Evolutionary conservation across 2,888 invertebrate genomes (phyloP).

Genomic region (Amiota mariae): DNA sequence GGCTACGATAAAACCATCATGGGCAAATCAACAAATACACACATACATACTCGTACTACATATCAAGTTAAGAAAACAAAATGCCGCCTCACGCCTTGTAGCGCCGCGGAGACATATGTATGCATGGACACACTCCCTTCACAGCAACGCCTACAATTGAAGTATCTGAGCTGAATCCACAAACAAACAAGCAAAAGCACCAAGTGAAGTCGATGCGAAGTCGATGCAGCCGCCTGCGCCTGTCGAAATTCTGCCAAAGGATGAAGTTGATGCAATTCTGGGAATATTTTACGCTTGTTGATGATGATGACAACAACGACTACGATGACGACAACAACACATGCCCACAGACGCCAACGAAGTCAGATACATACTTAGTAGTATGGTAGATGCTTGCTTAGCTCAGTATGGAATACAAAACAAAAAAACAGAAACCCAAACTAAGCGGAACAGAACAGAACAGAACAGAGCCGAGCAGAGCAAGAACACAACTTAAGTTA

Average conservation of each 20-base stretch:
- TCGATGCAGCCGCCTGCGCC: conserved; percentile 30
- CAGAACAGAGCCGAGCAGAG: not conserved
- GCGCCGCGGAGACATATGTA: not conserved
- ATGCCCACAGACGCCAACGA: conserved; percentile 50
- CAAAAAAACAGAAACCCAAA: not conserved
- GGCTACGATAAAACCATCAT: not conserved
- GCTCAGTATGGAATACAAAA: conserved; percentile 13
- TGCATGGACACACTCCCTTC: not conserved
- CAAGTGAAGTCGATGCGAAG: conserved; percentile 33
- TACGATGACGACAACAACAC: conserved; percentile 48
- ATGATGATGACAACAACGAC: conserved; percentile 56
- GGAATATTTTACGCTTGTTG: conserved; percentile 63
- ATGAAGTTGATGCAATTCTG: conserved; percentile 63
- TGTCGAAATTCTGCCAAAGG: conserved; percentile 39
- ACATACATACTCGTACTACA: too few relatives aligned
- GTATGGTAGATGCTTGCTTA: conserved; percentile 33
- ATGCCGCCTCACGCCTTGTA: not conserved
- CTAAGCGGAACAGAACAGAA: not conserved
- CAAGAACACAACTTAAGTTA: not conserved
- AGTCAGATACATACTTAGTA: not conserved
- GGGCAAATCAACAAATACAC: not conserved
- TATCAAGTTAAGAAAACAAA: conserved; percentile 10
- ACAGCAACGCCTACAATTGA: not conserved
- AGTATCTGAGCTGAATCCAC: not conserved
- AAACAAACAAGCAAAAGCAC: not conserved